Base-by-base conservation (phyloP, 2,113 vertebrate species). In the Elephas maximus region DNA sequence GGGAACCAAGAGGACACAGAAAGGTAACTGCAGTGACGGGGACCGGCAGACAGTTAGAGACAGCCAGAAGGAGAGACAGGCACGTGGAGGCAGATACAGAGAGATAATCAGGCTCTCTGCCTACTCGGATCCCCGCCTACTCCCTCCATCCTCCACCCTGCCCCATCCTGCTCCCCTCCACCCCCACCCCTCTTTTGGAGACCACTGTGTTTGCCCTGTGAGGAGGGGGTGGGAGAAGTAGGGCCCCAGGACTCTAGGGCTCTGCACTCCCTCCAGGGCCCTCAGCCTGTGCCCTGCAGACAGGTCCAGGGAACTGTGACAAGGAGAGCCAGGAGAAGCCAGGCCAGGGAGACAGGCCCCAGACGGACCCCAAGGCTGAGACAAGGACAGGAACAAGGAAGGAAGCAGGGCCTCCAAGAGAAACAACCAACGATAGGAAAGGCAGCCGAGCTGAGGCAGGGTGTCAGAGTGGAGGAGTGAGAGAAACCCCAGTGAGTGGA, bases 1-100 rank as follows among this genome's bases (percentile, higher is more conserved):
- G 65, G 77, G 62, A 78, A 57, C 41, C 60, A 33, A 85, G 82
- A 88, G 37, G 93, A 86, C 86, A 69, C 57, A 91, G n/a, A 95
- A 71, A 94, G 91, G 79, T 41, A 88, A 44, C 86, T 81, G 76
- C 33, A 84, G 86, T 44, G 67, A 67, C 86, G 60, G 69, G 15
- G 88, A 82, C 53, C 12, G 91, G 57, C 76, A 90, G 92, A 69
- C 37, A 84, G 67, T 53, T 57, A 53, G 73, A 88, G 78, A 62
- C 48, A 76, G 17, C 60, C 23, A 37, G 45, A 60, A 51, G 83
- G 10, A 77, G 41, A 60, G 71, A 57, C 4, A 67, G 83, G 63
- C 24, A 20, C 18, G 26, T 37, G 12, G 89, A 37, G 60, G 18
- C 30, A 78, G 91, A 90, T 4, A 1, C 45, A 83, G 85, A 74